Conservation (phyloP, 2,888 invertebrate species). For the Brenthis daphne region DNA sequence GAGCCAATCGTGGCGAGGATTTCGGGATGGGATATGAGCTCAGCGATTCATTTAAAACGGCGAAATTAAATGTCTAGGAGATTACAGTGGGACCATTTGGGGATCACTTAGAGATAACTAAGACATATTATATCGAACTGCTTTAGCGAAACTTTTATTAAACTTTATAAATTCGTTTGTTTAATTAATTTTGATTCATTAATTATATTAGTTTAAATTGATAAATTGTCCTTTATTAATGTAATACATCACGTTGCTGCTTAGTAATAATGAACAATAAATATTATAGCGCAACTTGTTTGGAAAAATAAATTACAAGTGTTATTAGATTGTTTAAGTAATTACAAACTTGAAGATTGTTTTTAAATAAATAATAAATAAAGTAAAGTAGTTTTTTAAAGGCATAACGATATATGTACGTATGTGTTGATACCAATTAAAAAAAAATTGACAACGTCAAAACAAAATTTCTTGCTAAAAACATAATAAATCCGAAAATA, state of each 20-base stretch:
- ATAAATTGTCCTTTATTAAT: not conserved
- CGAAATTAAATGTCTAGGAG: slow-evolving; percentile 69
- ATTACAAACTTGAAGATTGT: no score
- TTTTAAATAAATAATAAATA: no score
- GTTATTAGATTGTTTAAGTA: no score
- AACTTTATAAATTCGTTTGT: slow-evolving; percentile 39
- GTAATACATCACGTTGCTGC: no score
- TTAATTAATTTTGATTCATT: not conserved
- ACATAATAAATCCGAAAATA: no score
- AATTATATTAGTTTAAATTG: not conserved
- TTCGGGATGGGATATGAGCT: slow-evolving; percentile 61
- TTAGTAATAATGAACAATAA: not conserved
- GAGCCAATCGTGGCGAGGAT: slow-evolving; percentile 57
- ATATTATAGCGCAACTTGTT: no score
- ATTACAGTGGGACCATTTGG: slow-evolving; percentile 62
- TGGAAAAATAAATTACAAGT: no score
- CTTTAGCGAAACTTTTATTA: slow-evolving; percentile 58
- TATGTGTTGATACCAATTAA: no score
- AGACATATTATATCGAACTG: slow-evolving; percentile 64
- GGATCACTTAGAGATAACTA: slow-evolving; percentile 64
- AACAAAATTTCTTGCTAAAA: no score
- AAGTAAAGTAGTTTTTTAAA: no score
- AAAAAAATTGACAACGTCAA: no score
- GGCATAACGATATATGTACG: no score
- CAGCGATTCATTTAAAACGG: slow-evolving; percentile 68